Evolutionary conservation across 2,113 vertebrate genomes (phyloP), one percentile per base, ranked within the genome.

Genomic region (cattle (Bos taurus)): DNA sequence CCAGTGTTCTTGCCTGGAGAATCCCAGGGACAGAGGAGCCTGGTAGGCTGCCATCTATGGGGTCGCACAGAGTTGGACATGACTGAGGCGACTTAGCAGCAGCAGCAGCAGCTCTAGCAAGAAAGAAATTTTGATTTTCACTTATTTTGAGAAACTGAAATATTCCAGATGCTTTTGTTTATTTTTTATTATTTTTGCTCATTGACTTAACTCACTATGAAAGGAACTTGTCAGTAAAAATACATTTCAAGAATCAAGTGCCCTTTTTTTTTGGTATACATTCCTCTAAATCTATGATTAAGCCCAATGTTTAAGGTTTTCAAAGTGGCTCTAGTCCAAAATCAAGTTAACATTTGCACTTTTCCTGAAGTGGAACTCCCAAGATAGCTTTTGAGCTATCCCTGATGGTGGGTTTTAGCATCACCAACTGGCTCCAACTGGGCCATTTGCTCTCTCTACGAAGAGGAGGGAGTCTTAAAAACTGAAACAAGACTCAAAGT

Each of bases 281-380:
- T 60, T 26, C 26, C 15, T 85, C 56, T 86, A 97, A 93, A 91
- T 96, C 92, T 89, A 33, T 83, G 19, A 59, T 54, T 95, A 92
- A 96, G 11, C 16, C 30, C 43, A 46, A 3, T 86, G 60, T 95
- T 94, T 87, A 95, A 95, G 86, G 19, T 96, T 97, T 90, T 88
- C 40, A 71, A 88, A 96, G 56, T 91, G 94, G 92, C 88, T 97
- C 17, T 10, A 19, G 57, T 94, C 88, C 95, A 94, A 94, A 96
- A 15, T 71, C 16, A 3, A 57, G 67, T 96, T 91, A 95, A 94
- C 88, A 98, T 97, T 98, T 98, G 91, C 71, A 87, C 86, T 96
- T 96, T 54, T 43, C 91, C 88, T 56, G 6, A 91, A 86, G 50
- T 85, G 67, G 88, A 60, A 50, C 56, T 96, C 43, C 17, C 5